Conservation (phyloP, 2,113 vertebrate genomes). For the Laticauda laticaudata region DNA sequence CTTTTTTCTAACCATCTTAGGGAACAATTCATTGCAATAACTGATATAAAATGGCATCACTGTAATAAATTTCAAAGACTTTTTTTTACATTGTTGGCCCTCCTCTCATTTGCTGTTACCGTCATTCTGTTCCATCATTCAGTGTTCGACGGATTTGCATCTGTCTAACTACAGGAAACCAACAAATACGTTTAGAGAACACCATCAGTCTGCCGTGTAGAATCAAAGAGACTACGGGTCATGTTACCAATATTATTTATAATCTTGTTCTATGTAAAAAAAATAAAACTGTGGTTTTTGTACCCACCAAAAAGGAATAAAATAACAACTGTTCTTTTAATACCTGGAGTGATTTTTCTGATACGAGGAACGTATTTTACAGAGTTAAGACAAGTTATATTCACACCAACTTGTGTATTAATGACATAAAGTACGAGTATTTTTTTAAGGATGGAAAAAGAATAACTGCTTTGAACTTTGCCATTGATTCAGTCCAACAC, state of each 20-base stretch:
- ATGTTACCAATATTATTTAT: constrained; percentile 78
- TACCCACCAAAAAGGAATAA: constrained; percentile 81
- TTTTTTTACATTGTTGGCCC: constrained; percentile 75
- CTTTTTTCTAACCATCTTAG: constrained; percentile 99
- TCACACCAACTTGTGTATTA: background rate
- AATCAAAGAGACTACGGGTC: constrained; percentile 75
- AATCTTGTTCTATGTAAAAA: constrained; percentile 80
- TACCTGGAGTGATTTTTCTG: constrained; percentile 72
- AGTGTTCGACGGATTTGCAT: constrained; percentile 75
- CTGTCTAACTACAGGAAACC: constrained; percentile 79
- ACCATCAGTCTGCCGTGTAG: constrained; percentile 73
- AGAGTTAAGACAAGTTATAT: background rate
- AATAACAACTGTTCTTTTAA: constrained; percentile 77
- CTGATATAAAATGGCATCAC: constrained; percentile 91
- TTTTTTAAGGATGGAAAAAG: background rate
- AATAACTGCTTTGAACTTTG: background rate
- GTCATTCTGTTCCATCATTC: constrained; percentile 73
- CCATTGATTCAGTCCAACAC: background rate
- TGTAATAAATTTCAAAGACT: constrained; percentile 86
- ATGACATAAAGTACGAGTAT: background rate
- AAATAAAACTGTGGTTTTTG: constrained; percentile 77
- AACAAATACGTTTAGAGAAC: constrained; percentile 68
- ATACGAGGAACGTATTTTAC: constrained; percentile 43
- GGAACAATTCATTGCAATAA: constrained; percentile 99
- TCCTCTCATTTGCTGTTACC: constrained; percentile 75